Evolutionary conservation across 2,113 vertebrate species (phyloP).

Genomic region (Corvus hawaiiensis): DNA sequence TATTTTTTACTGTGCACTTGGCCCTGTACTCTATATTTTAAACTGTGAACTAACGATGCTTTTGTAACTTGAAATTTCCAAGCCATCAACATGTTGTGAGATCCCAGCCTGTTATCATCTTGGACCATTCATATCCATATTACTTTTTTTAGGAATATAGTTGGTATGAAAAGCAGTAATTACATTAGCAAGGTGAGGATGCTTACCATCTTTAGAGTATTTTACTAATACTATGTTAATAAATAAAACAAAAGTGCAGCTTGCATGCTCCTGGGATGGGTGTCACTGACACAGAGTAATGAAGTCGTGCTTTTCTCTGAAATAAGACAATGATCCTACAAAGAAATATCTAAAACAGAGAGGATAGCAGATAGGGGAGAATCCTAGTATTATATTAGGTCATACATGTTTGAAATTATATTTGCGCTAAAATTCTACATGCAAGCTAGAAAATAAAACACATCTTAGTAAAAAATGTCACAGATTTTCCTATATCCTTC

Average conservation of each 20-base stretch:
- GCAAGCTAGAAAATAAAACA: neutral
- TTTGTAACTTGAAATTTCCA: neutral
- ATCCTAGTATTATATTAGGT: neutral
- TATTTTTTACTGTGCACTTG: neutral
- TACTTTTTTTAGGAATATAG: neutral
- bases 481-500: neutral
- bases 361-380: neutral
- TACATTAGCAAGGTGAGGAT: neutral
- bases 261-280: neutral
- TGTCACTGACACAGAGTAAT: neutral
- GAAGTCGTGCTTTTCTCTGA: neutral
- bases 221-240: neutral
- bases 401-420: neutral
- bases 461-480: neutral
- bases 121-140: neutral
- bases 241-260: neutral
- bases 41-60: neutral
- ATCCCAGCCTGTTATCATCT: neutral
- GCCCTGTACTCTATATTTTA: neutral
- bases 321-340: neutral
- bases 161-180: neutral
- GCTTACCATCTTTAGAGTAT: neutral
- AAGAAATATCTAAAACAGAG: neutral
- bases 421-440: neutral
- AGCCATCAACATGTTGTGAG: neutral